Evolutionary conservation across 1,140 invertebrate species (phyloP), one percentile per base, ranked within the genome.

Genomic region (Drosophila quadrilineata): DNA sequence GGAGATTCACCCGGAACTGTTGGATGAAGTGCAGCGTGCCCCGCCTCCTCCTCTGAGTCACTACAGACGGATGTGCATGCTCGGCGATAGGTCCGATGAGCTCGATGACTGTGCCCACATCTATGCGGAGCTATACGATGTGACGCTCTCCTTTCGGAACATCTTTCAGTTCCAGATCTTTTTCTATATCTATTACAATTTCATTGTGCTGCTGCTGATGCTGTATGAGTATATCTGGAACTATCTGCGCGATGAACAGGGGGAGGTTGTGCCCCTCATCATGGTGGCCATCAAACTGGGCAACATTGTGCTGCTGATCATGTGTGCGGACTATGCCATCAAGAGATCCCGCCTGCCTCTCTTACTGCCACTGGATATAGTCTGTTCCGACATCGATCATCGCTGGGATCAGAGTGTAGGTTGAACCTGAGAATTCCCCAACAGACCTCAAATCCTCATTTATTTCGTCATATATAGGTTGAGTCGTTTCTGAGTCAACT

Each of bases 181-280:
- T 2, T 87, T 87, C 22, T 87, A 75, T 33, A 66, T 88, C 4
- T 88, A 85, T 24, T 75, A 75, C 14, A 86, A 88, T 24, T 79
- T 88, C 14, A 73, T 84, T 10, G 59, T 73, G 0, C 58, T 86
- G 9, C 70, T 87, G 21, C 52, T 87, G 2, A 74, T 85, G 71
- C 35, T 85, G 0, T 86, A 85, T 17, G 62, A 85, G 21, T 86
- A 69, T 10, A 86, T 86, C 21, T 31, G 65, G 10, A 46, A 36
- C 2, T 72, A 72, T 14, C 24, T 85, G 31, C 58, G 62, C 10
- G 56, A 40, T 0, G n/a, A 33, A 3, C 48, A 79, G 16, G 57
- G 58, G 3, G 62, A 50, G 0, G 9, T 71, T 2, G 22, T 79
- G 6, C 53, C 71, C 1, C 0, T 85, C 14, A 3, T 53, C 6